A percentile compares a stretch with the other conserved stretches of the same genome.
phyloP scores from a whole-genome alignment of 53 echinoderm and acorn worm genomes.

The Holothuria scabra region DNA sequence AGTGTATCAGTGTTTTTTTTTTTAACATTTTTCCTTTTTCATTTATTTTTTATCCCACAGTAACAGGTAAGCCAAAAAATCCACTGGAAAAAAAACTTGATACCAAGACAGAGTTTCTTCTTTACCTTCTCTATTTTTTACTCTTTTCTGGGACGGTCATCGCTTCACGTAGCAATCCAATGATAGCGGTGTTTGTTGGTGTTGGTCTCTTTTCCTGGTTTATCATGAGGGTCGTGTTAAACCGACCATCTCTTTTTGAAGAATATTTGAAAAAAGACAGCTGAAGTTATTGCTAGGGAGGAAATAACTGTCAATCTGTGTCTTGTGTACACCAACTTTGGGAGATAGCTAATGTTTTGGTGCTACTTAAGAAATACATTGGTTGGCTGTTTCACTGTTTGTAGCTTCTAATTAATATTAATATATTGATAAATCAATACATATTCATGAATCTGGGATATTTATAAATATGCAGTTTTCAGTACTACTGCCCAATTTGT shows the following conservation, averaged over 20 bases:
- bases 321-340: too few species aligned
- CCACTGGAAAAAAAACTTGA: slow-evolving; percentile 62
- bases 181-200: slow-evolving; percentile 82
- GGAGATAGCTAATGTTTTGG: too few species aligned
- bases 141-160: slow-evolving; percentile 86
- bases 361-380: too few species aligned
- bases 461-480: too few species aligned
- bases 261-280: background rate
- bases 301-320: too few species aligned
- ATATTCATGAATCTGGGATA: too few species aligned
- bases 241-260: slow-evolving; percentile 10
- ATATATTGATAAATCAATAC: too few species aligned
- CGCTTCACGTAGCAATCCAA: slow-evolving; percentile 82
- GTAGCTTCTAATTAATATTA: too few species aligned
- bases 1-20: too few species aligned
- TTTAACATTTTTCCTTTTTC: too few species aligned
- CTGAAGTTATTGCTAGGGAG: background rate
- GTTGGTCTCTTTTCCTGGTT: slow-evolving; percentile 84
- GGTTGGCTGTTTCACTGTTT: too few species aligned
- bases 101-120: slow-evolving; percentile 85
- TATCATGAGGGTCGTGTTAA: slow-evolving; percentile 56
- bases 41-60: slow-evolving; percentile 41
- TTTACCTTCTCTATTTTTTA: slow-evolving; percentile 96
- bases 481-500: too few species aligned
- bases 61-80: slow-evolving; percentile 60